These are phyloP conservation scores for Anser cygnoides DNA, from an alignment of 2,113 vertebrate genomes.

Conservation along the genomic window DNA sequence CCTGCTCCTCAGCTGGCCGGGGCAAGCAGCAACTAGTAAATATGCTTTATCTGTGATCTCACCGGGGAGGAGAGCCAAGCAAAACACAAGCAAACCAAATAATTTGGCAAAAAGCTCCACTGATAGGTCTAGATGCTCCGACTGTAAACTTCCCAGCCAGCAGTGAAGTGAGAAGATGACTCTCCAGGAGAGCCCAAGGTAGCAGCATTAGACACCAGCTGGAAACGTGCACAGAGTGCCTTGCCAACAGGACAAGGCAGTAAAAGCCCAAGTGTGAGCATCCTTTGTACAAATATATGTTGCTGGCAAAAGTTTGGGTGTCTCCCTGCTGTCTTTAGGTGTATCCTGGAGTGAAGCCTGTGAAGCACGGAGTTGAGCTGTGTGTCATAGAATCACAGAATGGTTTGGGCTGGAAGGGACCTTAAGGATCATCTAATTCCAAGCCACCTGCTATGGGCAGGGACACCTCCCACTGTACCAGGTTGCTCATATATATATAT, in stretches of 20 bases:
- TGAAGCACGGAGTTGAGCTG: neutral
- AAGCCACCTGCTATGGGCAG: too few relatives aligned
- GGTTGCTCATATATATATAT: too few relatives aligned
- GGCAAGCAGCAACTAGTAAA: constrained; percentile 74
- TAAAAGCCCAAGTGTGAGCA: fast-evolving
- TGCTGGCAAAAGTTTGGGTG: neutral
- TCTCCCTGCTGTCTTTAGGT: neutral
- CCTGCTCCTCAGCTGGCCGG: constrained; percentile 76
- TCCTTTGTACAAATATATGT: neutral
- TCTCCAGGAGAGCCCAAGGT: neutral
- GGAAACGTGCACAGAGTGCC: fast-evolving
- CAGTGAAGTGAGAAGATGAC: neutral
- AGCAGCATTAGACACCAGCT: neutral
- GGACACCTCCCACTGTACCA: too few relatives aligned
- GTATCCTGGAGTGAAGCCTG: fast-evolving
- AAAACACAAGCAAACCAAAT: constrained; percentile 30
- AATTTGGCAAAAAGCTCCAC: constrained; percentile 19
- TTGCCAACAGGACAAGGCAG: neutral
- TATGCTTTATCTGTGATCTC: neutral
- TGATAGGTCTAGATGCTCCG: neutral
- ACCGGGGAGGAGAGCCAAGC: neutral
- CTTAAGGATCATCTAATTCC: too few relatives aligned
- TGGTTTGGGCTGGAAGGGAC: too few relatives aligned
- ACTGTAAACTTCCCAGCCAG: neutral
- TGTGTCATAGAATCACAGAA: neutral